phyloP scores from a whole-genome alignment of 2,797 vertebrate species.

The Ctenopoma kingsleyae region DNA sequence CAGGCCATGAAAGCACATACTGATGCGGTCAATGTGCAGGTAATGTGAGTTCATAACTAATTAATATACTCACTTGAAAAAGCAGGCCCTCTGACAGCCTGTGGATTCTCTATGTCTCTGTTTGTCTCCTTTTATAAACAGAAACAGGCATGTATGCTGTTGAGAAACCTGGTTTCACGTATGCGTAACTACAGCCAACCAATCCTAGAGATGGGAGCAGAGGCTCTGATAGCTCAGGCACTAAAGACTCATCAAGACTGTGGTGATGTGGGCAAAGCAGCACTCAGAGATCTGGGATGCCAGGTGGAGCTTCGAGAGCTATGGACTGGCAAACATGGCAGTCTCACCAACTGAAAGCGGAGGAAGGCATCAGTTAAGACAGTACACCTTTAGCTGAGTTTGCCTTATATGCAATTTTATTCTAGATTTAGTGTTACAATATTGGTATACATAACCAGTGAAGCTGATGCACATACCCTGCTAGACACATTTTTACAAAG shows the following conservation, averaged over 20 bases:
- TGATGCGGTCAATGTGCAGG: conserved; percentile 88
- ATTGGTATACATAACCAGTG: neutral
- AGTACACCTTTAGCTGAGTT: neutral
- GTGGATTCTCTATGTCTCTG: neutral
- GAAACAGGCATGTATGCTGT: conserved; percentile 95
- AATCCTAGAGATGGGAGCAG: conserved; percentile 94
- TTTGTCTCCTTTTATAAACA: conserved; percentile 62
- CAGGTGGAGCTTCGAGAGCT: conserved; percentile 92
- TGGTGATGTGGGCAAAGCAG: conserved; percentile 89
- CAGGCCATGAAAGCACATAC: conserved; percentile 93
- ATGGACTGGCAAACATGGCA: conserved; percentile 95
- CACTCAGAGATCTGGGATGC: conserved; percentile 94
- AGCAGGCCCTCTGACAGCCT: neutral
- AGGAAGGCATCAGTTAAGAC: conserved; percentile 2
- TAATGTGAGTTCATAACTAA: conserved; percentile 59
- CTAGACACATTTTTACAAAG: conserved; percentile 10
- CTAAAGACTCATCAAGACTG: conserved; percentile 88
- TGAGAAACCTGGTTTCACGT: conserved; percentile 93
- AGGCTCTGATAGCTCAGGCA: conserved; percentile 89
- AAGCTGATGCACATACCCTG: conserved; percentile 1
- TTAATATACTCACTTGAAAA: neutral
- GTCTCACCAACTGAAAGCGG: conserved; percentile 85
- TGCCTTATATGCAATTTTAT: neutral
- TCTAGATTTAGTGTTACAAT: conserved; percentile 12
- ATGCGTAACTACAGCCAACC: conserved; percentile 83